Evolutionary conservation across 2,113 vertebrate genomes (phyloP), one percentile per base, ranked within the genome.

Genomic region (Cyrtonyx montezumae): DNA sequence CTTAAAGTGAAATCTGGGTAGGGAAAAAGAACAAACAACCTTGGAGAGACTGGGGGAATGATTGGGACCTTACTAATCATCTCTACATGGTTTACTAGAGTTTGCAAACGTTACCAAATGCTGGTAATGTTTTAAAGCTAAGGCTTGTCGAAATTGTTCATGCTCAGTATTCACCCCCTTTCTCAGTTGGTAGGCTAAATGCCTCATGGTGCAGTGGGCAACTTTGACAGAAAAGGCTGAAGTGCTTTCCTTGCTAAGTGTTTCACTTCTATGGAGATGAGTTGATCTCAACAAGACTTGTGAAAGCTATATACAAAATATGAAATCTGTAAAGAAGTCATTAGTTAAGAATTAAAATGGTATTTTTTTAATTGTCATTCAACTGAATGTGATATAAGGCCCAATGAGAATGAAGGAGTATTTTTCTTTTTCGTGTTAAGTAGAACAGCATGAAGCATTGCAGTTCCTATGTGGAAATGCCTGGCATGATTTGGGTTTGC

Each of bases 11-110:
- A 88, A 45, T 74, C 46, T 48, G 22, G 17, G 13, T 28, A 3
- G n/a, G 69, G 61, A 16, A n/a, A 23, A 56, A 63, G 43, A 9
- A 0, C 1, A 37, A 62, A 7, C 37, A 30, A 1, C 9, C 26
- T 36, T 0, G 0, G 9, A 34, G 25, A 62, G 51, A 23, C 5
- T 59, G 48, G 59, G 40, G 36, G 69, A 22, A 4, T 49, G 15
- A 59, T 73, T 84, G 32, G 84, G 68, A 46, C 12, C 53, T 67
- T n/a, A 15, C 23, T 80, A 51, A 11, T 18, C 28, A 26, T 56
- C 46, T 66, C 4, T 10, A 23, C 30, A 13, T 40, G 12, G 4
- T 49, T 73, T 15, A 20, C 12, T 59, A 9, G 80, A 73, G 20
- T 55, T 69, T 17, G 17, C 46, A 48, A 58, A 58, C 13, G 7